Conservation (phyloP, 2,113 vertebrate species). For the Ellobius talpinus region DNA sequence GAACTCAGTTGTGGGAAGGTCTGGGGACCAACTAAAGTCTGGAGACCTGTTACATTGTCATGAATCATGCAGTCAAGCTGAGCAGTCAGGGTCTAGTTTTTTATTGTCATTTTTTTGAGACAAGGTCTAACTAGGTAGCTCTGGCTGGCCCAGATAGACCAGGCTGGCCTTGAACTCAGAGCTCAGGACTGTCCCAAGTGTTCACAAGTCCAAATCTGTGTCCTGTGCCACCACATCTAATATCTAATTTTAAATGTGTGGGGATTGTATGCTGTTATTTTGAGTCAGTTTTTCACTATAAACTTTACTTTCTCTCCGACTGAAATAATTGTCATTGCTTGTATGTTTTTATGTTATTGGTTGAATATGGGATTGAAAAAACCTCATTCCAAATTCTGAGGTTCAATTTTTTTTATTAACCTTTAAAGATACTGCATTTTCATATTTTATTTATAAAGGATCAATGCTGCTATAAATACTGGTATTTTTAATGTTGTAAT, state of each 20-base stretch:
- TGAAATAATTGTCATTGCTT: neutral
- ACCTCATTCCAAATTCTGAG: neutral
- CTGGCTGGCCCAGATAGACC: neutral
- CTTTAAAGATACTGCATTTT: constrained; percentile 90
- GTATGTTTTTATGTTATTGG: neutral
- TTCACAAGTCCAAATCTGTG: neutral
- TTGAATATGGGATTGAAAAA: neutral
- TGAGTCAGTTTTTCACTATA: neutral
- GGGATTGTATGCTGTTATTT: neutral
- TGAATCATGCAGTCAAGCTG: neutral
- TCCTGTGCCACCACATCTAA: neutral
- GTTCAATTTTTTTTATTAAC: constrained; percentile 89
- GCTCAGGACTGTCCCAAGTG: neutral
- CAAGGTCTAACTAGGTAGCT: neutral
- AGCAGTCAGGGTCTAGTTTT: neutral
- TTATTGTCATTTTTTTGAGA: neutral
- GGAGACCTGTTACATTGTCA: neutral
- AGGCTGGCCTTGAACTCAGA: neutral
- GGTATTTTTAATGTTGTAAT: constrained; percentile 90
- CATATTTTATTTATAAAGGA: constrained; percentile 92
- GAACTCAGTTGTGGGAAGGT: neutral
- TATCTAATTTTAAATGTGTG: neutral
- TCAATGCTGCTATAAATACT: constrained; percentile 91
- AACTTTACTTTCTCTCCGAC: neutral
- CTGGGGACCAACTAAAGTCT: neutral